Percentiles rank a stretch among this genome's conserved stretches.
Conservation (phyloP, 2,888 invertebrate species). For the Heteropelma amictum region DNA sequence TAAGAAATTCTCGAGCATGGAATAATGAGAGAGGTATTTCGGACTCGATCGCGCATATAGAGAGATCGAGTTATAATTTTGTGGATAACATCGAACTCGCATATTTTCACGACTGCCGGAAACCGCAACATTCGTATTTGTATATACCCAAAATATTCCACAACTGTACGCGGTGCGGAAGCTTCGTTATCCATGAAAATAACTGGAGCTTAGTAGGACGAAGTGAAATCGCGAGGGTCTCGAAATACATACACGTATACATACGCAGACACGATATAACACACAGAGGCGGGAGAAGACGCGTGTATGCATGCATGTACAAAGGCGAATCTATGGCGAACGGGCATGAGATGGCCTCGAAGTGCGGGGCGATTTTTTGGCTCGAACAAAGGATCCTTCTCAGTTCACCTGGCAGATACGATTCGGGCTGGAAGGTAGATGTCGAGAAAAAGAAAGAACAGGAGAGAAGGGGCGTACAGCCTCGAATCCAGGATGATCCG, state of each 20-base stretch:
- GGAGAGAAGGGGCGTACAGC: conserved; percentile 19
- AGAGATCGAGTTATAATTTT: conserved; percentile 28
- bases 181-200: conserved; percentile 39
- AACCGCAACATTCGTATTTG: neutral
- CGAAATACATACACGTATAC: neutral
- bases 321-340: neutral
- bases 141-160: conserved; percentile 6
- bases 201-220: conserved; percentile 30
- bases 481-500: conserved; percentile 35
- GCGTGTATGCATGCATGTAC: neutral
- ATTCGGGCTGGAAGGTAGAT: neutral
- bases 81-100: too few relatives aligned
- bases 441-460: conserved; percentile 26
- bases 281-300: neutral
- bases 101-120: conserved; percentile 5
- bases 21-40: neutral
- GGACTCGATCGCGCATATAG: conserved; percentile 5
- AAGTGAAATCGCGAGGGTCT: conserved; percentile 31
- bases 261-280: neutral
- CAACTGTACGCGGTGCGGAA: conserved; percentile 9
- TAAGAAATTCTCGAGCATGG: conserved; percentile 1
- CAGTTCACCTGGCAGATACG: conserved; percentile 11
- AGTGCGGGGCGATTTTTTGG: conserved; percentile 30
- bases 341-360: conserved; percentile 17
- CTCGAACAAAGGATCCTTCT: conserved; percentile 45